phyloP scores from a whole-genome alignment of 2,113 vertebrate genomes.

The Microtus oregoni region DNA sequence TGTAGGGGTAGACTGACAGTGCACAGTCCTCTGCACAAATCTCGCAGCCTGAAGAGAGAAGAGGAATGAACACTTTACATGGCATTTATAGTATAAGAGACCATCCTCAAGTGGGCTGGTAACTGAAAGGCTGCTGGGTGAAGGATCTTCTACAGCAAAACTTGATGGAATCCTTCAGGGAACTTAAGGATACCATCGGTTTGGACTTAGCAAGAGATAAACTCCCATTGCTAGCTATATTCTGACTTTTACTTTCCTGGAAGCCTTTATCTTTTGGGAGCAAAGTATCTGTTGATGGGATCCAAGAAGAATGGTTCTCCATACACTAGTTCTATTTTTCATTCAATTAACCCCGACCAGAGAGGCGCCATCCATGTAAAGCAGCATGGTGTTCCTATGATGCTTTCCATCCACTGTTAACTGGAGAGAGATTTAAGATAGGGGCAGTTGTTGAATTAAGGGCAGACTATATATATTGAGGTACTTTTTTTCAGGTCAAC shows the following conservation, averaged over 20 bases:
- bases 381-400: not conserved
- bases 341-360: not conserved
- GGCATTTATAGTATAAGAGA: too few species aligned
- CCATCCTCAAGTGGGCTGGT: too few species aligned
- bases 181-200: not conserved
- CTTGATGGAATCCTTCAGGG: not conserved
- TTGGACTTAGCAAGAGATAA: not conserved
- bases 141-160: too few species aligned
- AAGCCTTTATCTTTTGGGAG: not conserved
- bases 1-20: too few species aligned
- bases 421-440: not conserved
- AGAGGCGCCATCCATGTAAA: not conserved
- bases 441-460: not conserved
- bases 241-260: not conserved
- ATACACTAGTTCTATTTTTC: constrained; percentile 46
- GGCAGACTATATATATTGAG: not conserved
- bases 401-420: not conserved
- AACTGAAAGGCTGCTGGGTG: too few species aligned
- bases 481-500: not conserved
- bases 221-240: not conserved
- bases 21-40: too few species aligned
- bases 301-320: not conserved
- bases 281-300: not conserved
- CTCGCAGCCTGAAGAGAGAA: too few species aligned
- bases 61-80: too few species aligned